A percentile compares a stretch with the other conserved stretches of the same genome.
Evolutionary conservation across 2,888 invertebrate species (phyloP).

Genomic region (Pammene aurita): DNA sequence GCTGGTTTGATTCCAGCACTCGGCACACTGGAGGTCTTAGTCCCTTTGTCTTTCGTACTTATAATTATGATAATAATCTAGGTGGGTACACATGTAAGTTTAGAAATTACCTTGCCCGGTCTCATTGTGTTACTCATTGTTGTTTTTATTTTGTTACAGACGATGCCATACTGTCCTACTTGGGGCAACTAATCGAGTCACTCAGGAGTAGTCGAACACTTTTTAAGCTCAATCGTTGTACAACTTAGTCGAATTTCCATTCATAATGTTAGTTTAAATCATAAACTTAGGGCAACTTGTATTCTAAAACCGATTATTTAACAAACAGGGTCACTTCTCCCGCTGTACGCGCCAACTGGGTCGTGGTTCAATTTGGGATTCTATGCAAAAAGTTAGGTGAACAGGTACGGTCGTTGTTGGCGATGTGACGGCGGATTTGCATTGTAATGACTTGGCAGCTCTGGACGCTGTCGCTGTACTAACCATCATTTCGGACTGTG

Average conservation of each 20-base stretch:
- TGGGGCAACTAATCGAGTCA: too few relatives aligned
- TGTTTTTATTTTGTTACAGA: too few relatives aligned
- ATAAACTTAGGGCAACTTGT: slow-evolving; percentile 1
- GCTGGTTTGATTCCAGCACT: too few relatives aligned
- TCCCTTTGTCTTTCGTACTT: too few relatives aligned
- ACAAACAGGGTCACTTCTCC: slow-evolving; percentile 45
- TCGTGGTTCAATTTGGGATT: slow-evolving; percentile 68
- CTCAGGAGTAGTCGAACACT: too few relatives aligned
- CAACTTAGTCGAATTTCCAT: background rate
- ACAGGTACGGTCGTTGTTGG: slow-evolving; percentile 71
- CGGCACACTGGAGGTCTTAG: too few relatives aligned
- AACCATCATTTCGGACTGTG: slow-evolving; percentile 8
- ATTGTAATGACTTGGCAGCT: slow-evolving; percentile 74
- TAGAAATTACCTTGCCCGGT: too few relatives aligned
- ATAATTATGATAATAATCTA: too few relatives aligned
- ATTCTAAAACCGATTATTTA: slow-evolving; percentile 24
- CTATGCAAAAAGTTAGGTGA: slow-evolving; percentile 71
- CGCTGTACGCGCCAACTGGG: slow-evolving; percentile 58
- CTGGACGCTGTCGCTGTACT: slow-evolving; percentile 25
- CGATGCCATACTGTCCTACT: too few relatives aligned
- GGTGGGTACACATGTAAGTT: too few relatives aligned
- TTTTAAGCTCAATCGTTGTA: background rate
- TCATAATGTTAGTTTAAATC: too few relatives aligned
- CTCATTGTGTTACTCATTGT: too few relatives aligned
- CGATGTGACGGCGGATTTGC: slow-evolving; percentile 66